Conservation (phyloP, 2,888 invertebrate genomes). For the Synergus itoensis region DNA sequence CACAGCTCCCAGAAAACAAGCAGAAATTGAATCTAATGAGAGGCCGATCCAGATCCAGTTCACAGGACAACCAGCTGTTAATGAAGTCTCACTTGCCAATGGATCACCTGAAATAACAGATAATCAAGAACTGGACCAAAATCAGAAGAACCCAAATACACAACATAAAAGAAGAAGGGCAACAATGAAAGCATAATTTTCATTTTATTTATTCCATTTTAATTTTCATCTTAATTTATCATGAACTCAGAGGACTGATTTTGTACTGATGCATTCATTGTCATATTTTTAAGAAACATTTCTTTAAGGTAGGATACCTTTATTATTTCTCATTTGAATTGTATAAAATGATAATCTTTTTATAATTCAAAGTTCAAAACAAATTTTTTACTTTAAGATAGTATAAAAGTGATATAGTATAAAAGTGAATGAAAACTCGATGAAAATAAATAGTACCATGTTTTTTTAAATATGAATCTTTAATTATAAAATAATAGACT, state of each 20-base stretch:
- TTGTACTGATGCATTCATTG: neutral
- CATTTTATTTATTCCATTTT: neutral
- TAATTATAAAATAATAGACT: too few relatives aligned
- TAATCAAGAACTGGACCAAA: neutral
- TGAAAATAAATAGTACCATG: too few relatives aligned
- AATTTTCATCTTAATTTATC: neutral
- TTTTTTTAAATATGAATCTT: too few relatives aligned
- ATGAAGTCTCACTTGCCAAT: slow-evolving; percentile 1
- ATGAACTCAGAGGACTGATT: neutral
- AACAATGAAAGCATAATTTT: slow-evolving; percentile 17
- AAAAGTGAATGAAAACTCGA: too few relatives aligned
- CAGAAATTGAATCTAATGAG: slow-evolving; percentile 50
- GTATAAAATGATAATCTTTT: too few relatives aligned
- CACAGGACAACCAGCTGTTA: slow-evolving; percentile 44
- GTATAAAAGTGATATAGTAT: too few relatives aligned
- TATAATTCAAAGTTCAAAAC: too few relatives aligned
- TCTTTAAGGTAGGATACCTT: neutral
- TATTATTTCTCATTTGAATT: too few relatives aligned
- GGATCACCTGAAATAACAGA: neutral
- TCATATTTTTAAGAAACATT: neutral
- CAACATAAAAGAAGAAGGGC: slow-evolving; percentile 38
- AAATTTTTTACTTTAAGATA: too few relatives aligned
- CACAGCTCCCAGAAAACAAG: slow-evolving; percentile 83
- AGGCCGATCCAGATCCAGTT: slow-evolving; percentile 55
- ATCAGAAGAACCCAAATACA: slow-evolving; percentile 18